These are phyloP conservation scores for Tapirus terrestris DNA, from an alignment of 2,113 vertebrate species.

Conservation along the genomic window DNA sequence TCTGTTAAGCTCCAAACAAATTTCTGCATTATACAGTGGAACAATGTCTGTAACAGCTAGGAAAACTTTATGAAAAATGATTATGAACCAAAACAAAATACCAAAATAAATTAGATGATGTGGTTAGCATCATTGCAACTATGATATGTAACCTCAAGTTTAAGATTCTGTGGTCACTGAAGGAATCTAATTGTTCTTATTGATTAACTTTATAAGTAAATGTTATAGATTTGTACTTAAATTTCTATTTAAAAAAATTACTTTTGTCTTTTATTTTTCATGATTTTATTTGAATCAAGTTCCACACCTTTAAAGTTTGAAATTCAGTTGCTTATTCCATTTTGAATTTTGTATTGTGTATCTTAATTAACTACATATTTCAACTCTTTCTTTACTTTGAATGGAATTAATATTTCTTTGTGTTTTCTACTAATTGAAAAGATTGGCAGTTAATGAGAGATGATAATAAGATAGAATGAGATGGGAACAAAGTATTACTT, in stretches of 20 bases:
- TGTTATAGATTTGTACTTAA: not conserved
- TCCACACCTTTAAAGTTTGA: not conserved
- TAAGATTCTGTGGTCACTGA: not conserved
- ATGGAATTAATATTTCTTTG: not conserved
- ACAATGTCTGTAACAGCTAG: not conserved
- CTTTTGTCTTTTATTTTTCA: not conserved
- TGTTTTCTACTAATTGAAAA: conserved; percentile 14
- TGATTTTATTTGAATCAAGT: conserved; percentile 1
- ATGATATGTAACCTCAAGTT: not conserved
- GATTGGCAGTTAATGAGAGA: not conserved
- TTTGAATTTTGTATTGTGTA: not conserved
- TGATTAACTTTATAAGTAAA: not conserved
- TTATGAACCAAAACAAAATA: not conserved
- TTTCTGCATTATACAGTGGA: not conserved
- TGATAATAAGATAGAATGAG: not conserved
- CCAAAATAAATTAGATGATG: not conserved
- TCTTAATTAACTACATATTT: not conserved
- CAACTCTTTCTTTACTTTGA: not conserved
- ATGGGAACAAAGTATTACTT: not conserved
- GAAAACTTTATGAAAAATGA: not conserved
- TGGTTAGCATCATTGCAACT: not conserved
- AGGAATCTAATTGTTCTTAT: not conserved
- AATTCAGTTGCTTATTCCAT: not conserved
- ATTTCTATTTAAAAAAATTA: not conserved
- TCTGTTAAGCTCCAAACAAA: not conserved